Evolutionary conservation across 1,140 invertebrate genomes (phyloP), one percentile per base, ranked within the genome.

Genomic region (Drosophila mauritiana): DNA sequence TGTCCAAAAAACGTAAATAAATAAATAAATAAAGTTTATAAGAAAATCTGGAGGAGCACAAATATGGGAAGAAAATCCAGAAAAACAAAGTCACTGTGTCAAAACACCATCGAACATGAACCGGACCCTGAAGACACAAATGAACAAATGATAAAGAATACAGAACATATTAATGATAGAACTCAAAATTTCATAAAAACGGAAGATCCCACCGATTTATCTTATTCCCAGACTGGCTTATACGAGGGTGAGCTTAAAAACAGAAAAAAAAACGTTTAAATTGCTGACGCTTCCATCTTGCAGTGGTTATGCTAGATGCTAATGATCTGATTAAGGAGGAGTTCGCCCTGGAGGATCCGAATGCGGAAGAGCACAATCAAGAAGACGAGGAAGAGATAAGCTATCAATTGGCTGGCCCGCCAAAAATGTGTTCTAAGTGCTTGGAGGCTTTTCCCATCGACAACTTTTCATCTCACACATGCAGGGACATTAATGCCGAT

Each of bases 371-470:
- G 1, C n/a, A 17, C n/a, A 13, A 34, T 17, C 4, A 25, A 27
- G n/a, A 15, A 8, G 27, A 34, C 25, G 13, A 49, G n/a, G 25
- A 49, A 13, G 25, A 49, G 25, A 49, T 49, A 31, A 15, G 25
- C 48, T 49, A 31, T 20, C 31, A 20, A 12, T 36, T 52, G 49
- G 15, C 31, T 1, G 49, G 49, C 0, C 49, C 31, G 17, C 49
- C 49, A 17, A 52, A 52, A 52, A 4, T 52, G 10, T 52, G 49
- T 5, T 36, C 31, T 5, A 52, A 17, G 20, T 52, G 49, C 15
- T 36, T 52, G 3, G 10, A 20, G 11, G 31, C n/a, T 12, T 52
- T 52, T 36, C 15, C 31, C 10, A 36, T 17, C 22, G 49, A 52
- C 6, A 31, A 36, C 10, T 52, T 52, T 52, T 15, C 49, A 15